phyloP scores from a whole-genome alignment of 2,797 vertebrate species.

The Sitta carolinensis region DNA sequence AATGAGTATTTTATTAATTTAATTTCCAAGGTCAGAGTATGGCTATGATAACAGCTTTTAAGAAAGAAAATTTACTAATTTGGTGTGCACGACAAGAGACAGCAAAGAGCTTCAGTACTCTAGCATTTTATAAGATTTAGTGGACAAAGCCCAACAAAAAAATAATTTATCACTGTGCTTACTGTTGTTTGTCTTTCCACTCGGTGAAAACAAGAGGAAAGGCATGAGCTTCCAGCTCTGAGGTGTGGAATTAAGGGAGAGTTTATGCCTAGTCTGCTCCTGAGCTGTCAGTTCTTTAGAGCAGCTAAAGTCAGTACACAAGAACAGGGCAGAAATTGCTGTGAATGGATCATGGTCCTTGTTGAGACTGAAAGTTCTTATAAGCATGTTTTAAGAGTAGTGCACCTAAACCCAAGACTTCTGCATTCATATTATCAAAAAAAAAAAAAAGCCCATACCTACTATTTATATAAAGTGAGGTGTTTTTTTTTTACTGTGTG shows the following conservation, averaged over 20 bases:
- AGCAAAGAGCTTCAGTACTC: neutral
- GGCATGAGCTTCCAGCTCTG: neutral
- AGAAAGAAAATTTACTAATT: neutral
- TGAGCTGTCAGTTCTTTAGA: neutral
- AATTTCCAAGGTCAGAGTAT: neutral
- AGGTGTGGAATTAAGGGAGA: neutral
- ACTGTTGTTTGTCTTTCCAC: neutral
- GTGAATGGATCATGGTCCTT: neutral
- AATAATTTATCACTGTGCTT: neutral
- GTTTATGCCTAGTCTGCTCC: neutral
- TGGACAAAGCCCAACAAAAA: neutral
- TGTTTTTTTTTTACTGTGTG: rapidly evolving
- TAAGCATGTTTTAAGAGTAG: neutral
- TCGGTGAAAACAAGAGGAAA: neutral
- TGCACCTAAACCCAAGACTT: neutral
- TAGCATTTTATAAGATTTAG: neutral
- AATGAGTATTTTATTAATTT: neutral
- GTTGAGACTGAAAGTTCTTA: neutral
- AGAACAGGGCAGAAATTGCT: neutral
- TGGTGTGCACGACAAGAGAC: neutral
- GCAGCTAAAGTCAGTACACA: neutral
- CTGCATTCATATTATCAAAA: neutral
- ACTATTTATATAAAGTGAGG: neutral
- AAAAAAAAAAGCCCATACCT: neutral
- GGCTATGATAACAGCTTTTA: neutral